Base-by-base conservation (phyloP, 2,888 invertebrate species). In the Aproaerema taeniolella region DNA sequence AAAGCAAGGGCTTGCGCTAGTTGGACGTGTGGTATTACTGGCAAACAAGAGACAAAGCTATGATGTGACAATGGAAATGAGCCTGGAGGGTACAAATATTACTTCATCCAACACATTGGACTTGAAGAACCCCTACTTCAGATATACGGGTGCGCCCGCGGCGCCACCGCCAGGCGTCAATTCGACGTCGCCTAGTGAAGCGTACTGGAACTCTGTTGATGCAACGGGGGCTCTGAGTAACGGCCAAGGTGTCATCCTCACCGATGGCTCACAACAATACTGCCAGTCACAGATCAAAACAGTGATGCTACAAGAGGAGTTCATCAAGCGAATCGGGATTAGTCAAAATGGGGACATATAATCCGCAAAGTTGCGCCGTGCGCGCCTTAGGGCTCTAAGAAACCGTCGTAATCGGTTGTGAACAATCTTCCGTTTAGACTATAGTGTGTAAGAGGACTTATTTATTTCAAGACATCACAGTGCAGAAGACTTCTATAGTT, bases 21-120 rank as follows among this genome's bases (percentile, higher is more conserved):
- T 93, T 1, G 99, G 98, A 1, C 90, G 93, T 57, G 97, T 98
- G 20, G 76, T 95, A 42, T 88, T 99, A 51, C 88, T 95, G 49
- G 97, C 98, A 9, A 99, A 99, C 77, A 95, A 96, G 78, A 91
- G 97, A 71, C 99, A 99, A 88, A 98, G 98, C 62, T 99, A 99
- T 67, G 99, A 99, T 86, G 98, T 99, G 2, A 97, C 98, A 10
- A 98, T 99, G 73, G 97, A 97, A 58, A 85, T 99, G 53, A 91
- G 91, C 54, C 89, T 98, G 45, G 97, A 97, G 70, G 97, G 97
- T 26, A 95, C 96, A 8, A 91, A 91, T 42, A 91, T 93, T 59
- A 91, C 93, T 45, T 95, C 96, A 26, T 92, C 91, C 47, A 99
- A 99, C 74, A 96, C 95, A 10, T 88, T 99, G 64, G 99, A 99